Evolutionary conservation across 2,888 invertebrate species (phyloP).

Genomic region (Lymantria monacha): DNA sequence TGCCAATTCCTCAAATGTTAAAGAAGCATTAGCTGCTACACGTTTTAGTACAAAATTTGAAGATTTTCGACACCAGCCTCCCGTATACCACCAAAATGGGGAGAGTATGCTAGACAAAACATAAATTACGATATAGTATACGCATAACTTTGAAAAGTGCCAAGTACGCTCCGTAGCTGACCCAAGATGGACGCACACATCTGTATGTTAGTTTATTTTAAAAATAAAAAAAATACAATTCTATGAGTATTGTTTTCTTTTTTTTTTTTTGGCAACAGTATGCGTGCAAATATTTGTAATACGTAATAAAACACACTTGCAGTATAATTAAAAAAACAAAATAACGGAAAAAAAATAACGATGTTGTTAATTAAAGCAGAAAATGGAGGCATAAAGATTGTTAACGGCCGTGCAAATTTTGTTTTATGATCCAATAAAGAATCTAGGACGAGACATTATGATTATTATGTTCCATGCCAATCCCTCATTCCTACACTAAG

Average conservation of each 20-base stretch:
- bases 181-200: too few relatives aligned
- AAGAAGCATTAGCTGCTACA: too few relatives aligned
- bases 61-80: too few relatives aligned
- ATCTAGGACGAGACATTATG: slow-evolving; percentile 29
- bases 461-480: not conserved
- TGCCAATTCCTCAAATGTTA: too few relatives aligned
- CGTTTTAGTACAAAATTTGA: too few relatives aligned
- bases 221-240: too few relatives aligned
- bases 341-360: slow-evolving; percentile 32
- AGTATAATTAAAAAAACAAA: slow-evolving; percentile 29
- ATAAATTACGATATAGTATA: too few relatives aligned
- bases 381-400: slow-evolving; percentile 36
- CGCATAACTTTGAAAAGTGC: too few relatives aligned
- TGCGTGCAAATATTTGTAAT: slow-evolving; percentile 15
- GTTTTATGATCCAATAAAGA: slow-evolving; percentile 35
- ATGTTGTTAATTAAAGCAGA: slow-evolving; percentile 36
- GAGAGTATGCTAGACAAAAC: too few relatives aligned
- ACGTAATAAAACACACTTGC: slow-evolving; percentile 26
- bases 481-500: not conserved
- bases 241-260: not conserved
- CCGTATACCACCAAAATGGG: too few relatives aligned
- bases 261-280: slow-evolving; percentile 15
- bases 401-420: slow-evolving; percentile 35
- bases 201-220: too few relatives aligned
- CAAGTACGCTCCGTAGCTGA: too few relatives aligned